phyloP scores from a whole-genome alignment of 2,888 invertebrate species.

The Caenorhabditis afra region DNA sequence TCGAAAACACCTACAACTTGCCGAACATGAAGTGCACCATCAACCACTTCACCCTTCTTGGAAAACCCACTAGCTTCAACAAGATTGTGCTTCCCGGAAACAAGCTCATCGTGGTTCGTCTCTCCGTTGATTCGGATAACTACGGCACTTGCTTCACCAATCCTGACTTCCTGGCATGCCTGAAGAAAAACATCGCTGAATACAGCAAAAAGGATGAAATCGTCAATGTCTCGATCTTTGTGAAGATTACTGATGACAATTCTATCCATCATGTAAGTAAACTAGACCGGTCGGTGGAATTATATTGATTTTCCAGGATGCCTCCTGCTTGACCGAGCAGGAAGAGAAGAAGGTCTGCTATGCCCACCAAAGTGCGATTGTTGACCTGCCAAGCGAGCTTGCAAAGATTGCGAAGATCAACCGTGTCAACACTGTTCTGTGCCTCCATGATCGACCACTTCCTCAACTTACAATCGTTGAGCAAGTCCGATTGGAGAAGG shows the following conservation, averaged over 20 bases:
- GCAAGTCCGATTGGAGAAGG: conserved; percentile 73
- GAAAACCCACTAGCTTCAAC: conserved; percentile 49
- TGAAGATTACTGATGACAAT: conserved; percentile 48
- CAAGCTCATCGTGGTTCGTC: conserved; percentile 48
- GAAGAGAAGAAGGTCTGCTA: conserved; percentile 54
- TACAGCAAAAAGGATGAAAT: conserved; percentile 25
- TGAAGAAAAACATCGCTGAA: conserved; percentile 32
- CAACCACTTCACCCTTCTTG: conserved; percentile 38
- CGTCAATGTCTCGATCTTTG: conserved; percentile 56
- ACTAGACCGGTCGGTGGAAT: too few relatives aligned
- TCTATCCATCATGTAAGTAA: conserved; percentile 35
- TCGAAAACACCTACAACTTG: conserved; percentile 61
- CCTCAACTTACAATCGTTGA: conserved; percentile 57
- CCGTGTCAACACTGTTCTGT: conserved; percentile 58
- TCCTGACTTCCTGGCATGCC: conserved; percentile 26
- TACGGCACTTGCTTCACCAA: conserved; percentile 44
- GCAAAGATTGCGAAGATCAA: conserved; percentile 23
- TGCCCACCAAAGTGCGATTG: conserved; percentile 38
- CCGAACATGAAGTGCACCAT: conserved; percentile 41
- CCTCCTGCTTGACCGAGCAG: conserved; percentile 51
- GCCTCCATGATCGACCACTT: conserved; percentile 53
- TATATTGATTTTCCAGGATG: conserved; percentile 52
- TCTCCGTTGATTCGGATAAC: conserved; percentile 30
- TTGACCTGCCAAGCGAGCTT: conserved; percentile 21
- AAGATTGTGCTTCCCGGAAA: conserved; percentile 52